Percentiles rank a stretch among this genome's conserved stretches.
These are phyloP conservation scores for Prionailurus bengalensis DNA, from an alignment of 2,113 vertebrate species.

Conservation along the genomic window DNA sequence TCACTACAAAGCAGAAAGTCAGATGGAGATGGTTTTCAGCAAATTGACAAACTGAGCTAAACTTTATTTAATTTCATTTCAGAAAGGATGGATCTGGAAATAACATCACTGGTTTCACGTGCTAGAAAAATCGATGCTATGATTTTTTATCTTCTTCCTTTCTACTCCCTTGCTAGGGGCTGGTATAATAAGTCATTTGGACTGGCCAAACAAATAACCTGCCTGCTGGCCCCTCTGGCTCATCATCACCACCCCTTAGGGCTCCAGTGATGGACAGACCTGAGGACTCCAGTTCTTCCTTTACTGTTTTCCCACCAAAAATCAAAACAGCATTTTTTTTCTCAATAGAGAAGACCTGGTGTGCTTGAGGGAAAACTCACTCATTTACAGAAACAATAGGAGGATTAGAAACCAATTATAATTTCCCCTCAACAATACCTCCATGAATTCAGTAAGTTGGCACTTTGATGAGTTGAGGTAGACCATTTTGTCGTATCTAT, in stretches of 20 bases:
- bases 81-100: constrained; percentile 85
- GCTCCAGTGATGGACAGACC: neutral
- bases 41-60: constrained; percentile 82
- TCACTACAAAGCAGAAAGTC: constrained; percentile 57
- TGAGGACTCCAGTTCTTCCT: neutral
- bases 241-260: neutral
- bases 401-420: neutral
- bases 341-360: neutral
- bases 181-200: constrained; percentile 85
- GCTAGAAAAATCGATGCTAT: constrained; percentile 86
- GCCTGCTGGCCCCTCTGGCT: neutral
- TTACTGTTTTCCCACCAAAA: neutral
- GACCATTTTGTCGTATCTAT: neutral
- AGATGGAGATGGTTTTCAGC: constrained; percentile 67
- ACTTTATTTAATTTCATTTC: constrained; percentile 82
- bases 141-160: constrained; percentile 85
- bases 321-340: neutral
- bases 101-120: constrained; percentile 84
- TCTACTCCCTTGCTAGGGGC: constrained; percentile 69
- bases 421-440: neutral
- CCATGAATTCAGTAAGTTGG: neutral
- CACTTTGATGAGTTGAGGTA: neutral
- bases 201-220: constrained; percentile 70
- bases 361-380: neutral
- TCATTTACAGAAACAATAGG: neutral